Evolutionary conservation across 2,888 invertebrate genomes (phyloP).

Genomic region (Sinhomidia bicolor): DNA sequence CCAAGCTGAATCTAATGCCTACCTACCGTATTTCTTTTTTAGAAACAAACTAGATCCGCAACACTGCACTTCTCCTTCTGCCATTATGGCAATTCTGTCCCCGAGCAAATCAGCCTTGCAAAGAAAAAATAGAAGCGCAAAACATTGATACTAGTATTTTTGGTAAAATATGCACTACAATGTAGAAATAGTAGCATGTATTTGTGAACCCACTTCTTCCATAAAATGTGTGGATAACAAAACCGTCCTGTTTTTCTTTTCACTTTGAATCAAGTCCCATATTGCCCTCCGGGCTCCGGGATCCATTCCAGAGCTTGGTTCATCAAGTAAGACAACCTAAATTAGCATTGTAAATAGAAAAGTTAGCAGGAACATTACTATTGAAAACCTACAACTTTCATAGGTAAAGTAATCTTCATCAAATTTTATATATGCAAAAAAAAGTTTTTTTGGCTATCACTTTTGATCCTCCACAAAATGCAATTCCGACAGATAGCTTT

Average conservation of each 20-base stretch:
- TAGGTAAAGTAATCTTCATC: background rate
- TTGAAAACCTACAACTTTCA: background rate
- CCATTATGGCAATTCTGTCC: constrained; percentile 85
- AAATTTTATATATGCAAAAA: background rate
- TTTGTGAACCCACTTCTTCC: constrained; percentile 66
- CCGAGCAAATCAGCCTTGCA: constrained; percentile 63
- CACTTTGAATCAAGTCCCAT: constrained; percentile 86
- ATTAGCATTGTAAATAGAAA: background rate
- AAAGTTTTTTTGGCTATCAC: constrained; percentile 58
- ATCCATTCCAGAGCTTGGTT: constrained; percentile 83
- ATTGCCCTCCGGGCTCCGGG: constrained; percentile 84
- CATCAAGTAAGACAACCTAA: constrained; percentile 83
- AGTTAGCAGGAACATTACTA: background rate
- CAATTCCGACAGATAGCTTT: constrained; percentile 92
- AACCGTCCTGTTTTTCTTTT: constrained; percentile 89
- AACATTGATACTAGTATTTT: background rate
- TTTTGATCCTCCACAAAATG: constrained; percentile 87
- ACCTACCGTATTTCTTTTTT: constrained; percentile 89
- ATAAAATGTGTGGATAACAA: constrained; percentile 88
- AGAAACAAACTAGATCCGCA: constrained; percentile 88
- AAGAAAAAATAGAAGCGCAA: background rate
- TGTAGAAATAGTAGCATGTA: background rate
- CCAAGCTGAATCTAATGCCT: background rate
- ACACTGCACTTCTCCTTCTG: constrained; percentile 90
- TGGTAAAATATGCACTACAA: background rate